These are phyloP conservation scores for Pristionchus fissidentatus DNA, from an alignment of 2,888 invertebrate species.

Conservation along the genomic window DNA sequence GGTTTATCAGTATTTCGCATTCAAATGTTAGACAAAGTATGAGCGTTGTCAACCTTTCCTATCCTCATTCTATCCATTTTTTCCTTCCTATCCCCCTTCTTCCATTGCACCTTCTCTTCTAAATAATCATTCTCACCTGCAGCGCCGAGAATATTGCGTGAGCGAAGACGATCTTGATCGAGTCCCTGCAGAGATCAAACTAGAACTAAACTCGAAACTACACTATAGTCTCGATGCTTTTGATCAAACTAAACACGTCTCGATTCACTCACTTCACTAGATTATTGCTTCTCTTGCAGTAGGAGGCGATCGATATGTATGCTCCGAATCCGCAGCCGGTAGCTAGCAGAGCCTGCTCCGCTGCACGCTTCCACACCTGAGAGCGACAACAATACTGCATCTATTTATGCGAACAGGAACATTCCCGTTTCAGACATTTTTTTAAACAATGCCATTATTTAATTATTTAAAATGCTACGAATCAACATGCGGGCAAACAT, in stretches of 20 bases:
- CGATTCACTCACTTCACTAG: constrained; percentile 66
- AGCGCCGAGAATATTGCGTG: constrained; percentile 58
- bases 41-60: no score
- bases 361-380: constrained; percentile 72
- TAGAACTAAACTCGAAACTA: not conserved
- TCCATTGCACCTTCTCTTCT: not conserved
- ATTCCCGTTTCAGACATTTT: no score
- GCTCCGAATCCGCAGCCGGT: constrained; percentile 75
- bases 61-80: no score
- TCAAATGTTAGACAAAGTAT: no score
- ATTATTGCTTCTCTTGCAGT: constrained; percentile 74
- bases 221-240: constrained; percentile 51
- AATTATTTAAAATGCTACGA: no score
- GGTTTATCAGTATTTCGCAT: no score
- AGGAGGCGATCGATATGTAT: constrained; percentile 75
- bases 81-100: not conserved
- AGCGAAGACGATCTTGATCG: constrained; percentile 59
- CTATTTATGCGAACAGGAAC: no score
- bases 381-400: not conserved
- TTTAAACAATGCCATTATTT: no score
- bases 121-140: constrained; percentile 51
- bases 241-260: constrained; percentile 65
- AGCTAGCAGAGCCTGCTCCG: constrained; percentile 73
- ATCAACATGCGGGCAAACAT: not conserved
- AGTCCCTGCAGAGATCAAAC: constrained; percentile 57